These are phyloP conservation scores for Ageneiosus marmoratus DNA, from an alignment of 2,113 vertebrate species.

Conservation along the genomic window DNA sequence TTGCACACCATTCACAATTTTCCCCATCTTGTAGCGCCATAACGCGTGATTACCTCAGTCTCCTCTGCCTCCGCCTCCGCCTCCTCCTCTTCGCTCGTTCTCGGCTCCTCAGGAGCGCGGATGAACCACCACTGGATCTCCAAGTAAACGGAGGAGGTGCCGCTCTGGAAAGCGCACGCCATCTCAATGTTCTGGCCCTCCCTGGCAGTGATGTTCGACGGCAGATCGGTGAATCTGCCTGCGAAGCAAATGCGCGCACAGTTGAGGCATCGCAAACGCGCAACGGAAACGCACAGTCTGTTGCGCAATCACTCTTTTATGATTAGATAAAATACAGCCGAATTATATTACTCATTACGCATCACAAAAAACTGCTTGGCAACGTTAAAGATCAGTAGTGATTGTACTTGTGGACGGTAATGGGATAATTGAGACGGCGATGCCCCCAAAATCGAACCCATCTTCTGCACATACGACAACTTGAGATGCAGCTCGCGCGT, in stretches of 20 bases:
- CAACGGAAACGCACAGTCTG: background rate
- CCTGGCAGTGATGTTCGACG: slow-evolving; percentile 87
- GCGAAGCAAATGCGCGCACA: slow-evolving; percentile 58
- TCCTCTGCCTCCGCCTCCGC: slow-evolving; percentile 77
- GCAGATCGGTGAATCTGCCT: slow-evolving; percentile 94
- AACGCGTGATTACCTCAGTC: slow-evolving; percentile 73
- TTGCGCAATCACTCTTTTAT: background rate
- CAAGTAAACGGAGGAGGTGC: slow-evolving; percentile 86
- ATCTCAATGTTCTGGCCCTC: slow-evolving; percentile 96
- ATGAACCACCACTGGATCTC: slow-evolving; percentile 99
- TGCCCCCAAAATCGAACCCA: background rate
- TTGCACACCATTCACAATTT: too few species aligned
- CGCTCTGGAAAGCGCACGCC: slow-evolving; percentile 94
- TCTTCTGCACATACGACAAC: slow-evolving; percentile 42
- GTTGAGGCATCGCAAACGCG: slow-evolving; percentile 1
- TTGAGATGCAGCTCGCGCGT: slow-evolving; percentile 55
- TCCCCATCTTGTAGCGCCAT: background rate
- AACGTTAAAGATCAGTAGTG: background rate
- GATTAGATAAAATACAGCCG: background rate
- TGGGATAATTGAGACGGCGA: too few species aligned
- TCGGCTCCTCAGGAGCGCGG: slow-evolving; percentile 78
- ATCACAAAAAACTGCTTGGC: slow-evolving; percentile 7
- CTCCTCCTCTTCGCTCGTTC: slow-evolving; percentile 75
- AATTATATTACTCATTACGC: background rate
- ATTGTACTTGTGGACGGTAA: background rate